Evolutionary conservation across 2,888 invertebrate genomes (phyloP).

Genomic region (Callinectes sapidus): DNA sequence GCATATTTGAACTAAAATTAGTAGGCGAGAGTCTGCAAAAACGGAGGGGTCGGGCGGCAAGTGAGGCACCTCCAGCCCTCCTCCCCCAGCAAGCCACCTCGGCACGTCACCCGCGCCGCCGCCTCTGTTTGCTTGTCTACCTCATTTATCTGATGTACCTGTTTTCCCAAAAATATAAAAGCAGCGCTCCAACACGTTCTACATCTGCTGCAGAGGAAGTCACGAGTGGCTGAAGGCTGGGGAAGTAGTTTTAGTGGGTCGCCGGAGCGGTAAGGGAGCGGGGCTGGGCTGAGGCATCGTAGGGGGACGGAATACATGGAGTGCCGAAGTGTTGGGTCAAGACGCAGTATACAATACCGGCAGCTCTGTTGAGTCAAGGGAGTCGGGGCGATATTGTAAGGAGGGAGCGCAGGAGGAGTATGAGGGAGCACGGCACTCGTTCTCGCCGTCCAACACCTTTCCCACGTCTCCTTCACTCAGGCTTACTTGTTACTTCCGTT

Average conservation of each 20-base stretch:
- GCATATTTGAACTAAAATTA: constrained; percentile 34
- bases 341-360: neutral
- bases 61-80: neutral
- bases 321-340: neutral
- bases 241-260: neutral
- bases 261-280: neutral
- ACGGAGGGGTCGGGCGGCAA: neutral
- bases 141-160: constrained; percentile 34
- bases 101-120: constrained; percentile 23
- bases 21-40: constrained; percentile 13
- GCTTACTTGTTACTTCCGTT: constrained; percentile 12
- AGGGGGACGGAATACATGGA: neutral
- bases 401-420: neutral
- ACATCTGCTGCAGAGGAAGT: neutral
- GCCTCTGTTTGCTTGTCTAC: constrained; percentile 23
- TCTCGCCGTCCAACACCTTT: neutral
- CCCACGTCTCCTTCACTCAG: neutral
- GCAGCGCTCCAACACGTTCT: neutral
- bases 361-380: neutral
- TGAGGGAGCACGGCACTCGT: neutral
- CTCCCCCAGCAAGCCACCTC: neutral
- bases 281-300: no score
- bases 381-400: neutral
- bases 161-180: constrained; percentile 9
- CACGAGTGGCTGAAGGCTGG: neutral